Conservation (phyloP, 2,888 invertebrate species). For the Melolontha melolontha region DNA sequence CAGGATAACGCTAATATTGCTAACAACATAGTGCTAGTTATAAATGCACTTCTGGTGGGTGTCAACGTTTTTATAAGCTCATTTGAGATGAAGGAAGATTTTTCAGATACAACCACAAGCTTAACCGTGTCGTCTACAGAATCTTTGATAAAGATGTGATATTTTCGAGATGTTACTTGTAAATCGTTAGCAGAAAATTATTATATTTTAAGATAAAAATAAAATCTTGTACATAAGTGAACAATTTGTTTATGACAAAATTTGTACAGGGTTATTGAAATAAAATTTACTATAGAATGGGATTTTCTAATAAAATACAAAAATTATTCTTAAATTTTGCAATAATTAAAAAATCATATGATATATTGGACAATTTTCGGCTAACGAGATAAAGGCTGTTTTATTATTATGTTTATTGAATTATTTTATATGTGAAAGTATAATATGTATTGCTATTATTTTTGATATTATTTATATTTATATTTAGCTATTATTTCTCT, state of each 20-base stretch:
- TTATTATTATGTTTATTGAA: too few species aligned
- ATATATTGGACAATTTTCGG: too few species aligned
- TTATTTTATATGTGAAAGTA: too few species aligned
- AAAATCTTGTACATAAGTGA: not conserved
- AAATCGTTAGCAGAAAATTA: not conserved
- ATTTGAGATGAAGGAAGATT: constrained; percentile 68
- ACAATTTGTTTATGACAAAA: too few species aligned
- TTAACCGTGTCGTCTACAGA: constrained; percentile 48
- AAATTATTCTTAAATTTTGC: not conserved
- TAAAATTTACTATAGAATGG: too few species aligned
- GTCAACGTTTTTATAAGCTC: constrained; percentile 73
- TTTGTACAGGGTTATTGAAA: too few species aligned
- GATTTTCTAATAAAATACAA: too few species aligned
- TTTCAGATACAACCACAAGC: not conserved
- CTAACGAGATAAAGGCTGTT: too few species aligned
- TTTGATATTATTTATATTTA: too few species aligned
- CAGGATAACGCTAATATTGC: constrained; percentile 71
- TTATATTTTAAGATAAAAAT: not conserved
- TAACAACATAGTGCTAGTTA: constrained; percentile 71
- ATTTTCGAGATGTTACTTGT: not conserved
- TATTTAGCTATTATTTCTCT: too few species aligned
- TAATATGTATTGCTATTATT: too few species aligned
- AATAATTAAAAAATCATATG: too few species aligned
- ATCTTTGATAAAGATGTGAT: not conserved
- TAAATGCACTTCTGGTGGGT: constrained; percentile 72